phyloP scores from a whole-genome alignment of 2,113 vertebrate species.

The Chrysochloris asiatica region DNA sequence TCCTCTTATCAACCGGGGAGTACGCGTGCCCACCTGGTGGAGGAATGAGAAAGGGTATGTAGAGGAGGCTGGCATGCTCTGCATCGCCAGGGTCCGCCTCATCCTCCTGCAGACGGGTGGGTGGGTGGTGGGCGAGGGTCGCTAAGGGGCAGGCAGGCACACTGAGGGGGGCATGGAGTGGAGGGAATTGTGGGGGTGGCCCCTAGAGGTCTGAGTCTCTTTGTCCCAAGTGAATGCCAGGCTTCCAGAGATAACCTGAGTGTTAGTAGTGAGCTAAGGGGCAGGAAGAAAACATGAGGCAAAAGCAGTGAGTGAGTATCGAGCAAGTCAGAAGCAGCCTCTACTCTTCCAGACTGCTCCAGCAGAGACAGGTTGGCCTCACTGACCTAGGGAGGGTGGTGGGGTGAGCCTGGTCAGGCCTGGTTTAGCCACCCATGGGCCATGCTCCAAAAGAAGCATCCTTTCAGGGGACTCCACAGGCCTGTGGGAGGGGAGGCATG shows the following conservation, averaged over 20 bases:
- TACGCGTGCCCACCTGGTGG: slow-evolving; percentile 96
- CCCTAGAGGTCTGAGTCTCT: slow-evolving; percentile 3
- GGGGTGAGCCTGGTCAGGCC: neutral
- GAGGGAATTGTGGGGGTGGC: neutral
- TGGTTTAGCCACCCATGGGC: neutral
- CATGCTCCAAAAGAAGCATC: neutral
- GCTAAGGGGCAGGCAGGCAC: slow-evolving; percentile 73
- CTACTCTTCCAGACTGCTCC: neutral
- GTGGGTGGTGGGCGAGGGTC: slow-evolving; percentile 48
- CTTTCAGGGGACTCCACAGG: slow-evolving; percentile 1
- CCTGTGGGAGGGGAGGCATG: neutral
- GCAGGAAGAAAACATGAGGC: neutral
- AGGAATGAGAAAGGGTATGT: slow-evolving; percentile 99
- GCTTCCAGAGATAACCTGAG: slow-evolving; percentile 8
- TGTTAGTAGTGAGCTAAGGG: neutral
- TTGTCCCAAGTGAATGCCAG: neutral
- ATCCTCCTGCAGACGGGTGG: slow-evolving; percentile 71
- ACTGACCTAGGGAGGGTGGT: neutral
- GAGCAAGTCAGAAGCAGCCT: neutral
- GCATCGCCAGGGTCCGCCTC: slow-evolving; percentile 58
- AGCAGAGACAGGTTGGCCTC: neutral
- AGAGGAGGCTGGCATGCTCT: slow-evolving; percentile 83
- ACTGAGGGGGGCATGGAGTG: slow-evolving; percentile 22
- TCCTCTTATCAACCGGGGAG: slow-evolving; percentile 98
- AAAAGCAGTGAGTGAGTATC: neutral